A percentile compares a stretch with the other conserved stretches of the same genome.
phyloP scores from a whole-genome alignment of 1,140 invertebrate species.

The Lepidurus couesii region DNA sequence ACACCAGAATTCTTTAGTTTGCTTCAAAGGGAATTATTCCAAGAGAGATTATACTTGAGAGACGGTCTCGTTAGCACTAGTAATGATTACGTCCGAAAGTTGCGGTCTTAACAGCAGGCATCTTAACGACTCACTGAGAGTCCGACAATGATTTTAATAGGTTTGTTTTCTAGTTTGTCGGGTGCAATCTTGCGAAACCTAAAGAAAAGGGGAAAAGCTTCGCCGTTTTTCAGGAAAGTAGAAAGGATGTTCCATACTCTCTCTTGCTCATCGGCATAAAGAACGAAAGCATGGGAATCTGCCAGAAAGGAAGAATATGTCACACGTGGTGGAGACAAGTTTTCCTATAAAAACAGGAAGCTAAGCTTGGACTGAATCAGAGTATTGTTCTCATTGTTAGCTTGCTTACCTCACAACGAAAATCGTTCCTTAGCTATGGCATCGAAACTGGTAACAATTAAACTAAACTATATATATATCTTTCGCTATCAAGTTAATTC shows the following conservation, averaged over 20 bases:
- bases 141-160: not conserved
- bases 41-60: no score
- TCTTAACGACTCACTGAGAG: no score
- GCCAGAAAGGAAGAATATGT: not conserved
- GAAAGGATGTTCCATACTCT: not conserved
- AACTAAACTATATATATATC: not conserved
- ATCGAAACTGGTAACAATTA: not conserved
- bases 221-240: not conserved
- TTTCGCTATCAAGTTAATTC: not conserved
- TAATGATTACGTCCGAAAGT: no score
- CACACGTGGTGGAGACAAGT: not conserved
- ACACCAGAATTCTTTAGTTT: no score
- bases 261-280: not conserved
- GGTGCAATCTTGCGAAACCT: not conserved
- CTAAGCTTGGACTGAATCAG: not conserved
- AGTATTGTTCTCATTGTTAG: not conserved
- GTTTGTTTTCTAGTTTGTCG: not conserved
- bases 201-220: constrained; percentile 9
- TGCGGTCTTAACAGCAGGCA: no score
- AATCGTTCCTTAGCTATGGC: not conserved
- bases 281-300: not conserved
- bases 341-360: not conserved
- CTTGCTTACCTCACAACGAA: not conserved
- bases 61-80: no score
- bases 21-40: no score